Percentiles rank a stretch among this genome's conserved stretches.
Evolutionary conservation across 2,113 vertebrate genomes (phyloP).

Genomic region (Galbula dea): DNA sequence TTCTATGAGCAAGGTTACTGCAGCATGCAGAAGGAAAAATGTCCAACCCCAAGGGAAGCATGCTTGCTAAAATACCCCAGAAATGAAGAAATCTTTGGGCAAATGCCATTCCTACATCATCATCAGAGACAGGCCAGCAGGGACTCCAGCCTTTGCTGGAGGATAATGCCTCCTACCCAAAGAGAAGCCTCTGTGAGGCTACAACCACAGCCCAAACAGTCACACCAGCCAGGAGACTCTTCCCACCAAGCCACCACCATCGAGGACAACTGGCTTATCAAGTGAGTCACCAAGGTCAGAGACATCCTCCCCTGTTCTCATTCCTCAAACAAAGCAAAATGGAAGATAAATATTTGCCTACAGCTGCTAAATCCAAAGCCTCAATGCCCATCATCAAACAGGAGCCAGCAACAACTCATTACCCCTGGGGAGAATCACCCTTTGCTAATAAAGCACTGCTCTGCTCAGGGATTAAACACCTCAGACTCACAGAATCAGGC

Average conservation of each 20-base stretch:
- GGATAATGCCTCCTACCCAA: not conserved
- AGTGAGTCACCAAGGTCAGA: not conserved
- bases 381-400: not conserved
- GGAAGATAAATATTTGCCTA: not conserved
- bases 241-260: not conserved
- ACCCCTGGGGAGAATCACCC: not conserved
- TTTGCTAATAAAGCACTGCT: not conserved
- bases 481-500: too few species aligned
- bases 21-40: not conserved
- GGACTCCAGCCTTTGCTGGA: not conserved
- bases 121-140: not conserved
- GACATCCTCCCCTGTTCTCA: not conserved
- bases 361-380: not conserved
- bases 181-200: not conserved
- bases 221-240: not conserved
- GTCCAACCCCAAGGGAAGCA: not conserved
- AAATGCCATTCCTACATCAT: not conserved
- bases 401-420: fast-evolving
- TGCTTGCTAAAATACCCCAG: not conserved
- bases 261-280: not conserved
- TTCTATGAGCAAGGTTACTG: not conserved
- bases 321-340: not conserved
- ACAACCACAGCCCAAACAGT: not conserved
- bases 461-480: not conserved
- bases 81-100: not conserved